Evolutionary conservation across 2,113 vertebrate genomes (phyloP).

Genomic region (Pedionomus torquatus): DNA sequence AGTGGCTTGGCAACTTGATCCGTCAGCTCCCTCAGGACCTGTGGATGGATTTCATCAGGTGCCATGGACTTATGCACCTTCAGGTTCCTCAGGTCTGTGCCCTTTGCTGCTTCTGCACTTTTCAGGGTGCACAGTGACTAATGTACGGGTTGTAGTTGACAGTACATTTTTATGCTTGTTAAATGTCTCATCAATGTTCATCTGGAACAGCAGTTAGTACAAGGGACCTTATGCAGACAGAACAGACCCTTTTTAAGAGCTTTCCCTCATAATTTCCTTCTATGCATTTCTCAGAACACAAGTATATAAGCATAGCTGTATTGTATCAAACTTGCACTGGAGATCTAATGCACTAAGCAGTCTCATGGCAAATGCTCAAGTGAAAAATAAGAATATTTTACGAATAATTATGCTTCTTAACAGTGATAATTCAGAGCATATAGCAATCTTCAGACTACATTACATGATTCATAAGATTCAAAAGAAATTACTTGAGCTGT

Average conservation of each 20-base stretch:
- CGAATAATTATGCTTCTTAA: neutral
- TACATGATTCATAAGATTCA: neutral
- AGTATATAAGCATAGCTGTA: neutral
- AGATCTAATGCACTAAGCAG: neutral
- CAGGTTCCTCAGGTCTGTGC: too few relatives aligned
- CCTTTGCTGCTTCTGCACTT: too few relatives aligned
- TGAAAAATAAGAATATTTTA: neutral
- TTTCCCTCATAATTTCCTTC: neutral
- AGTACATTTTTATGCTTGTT: neutral
- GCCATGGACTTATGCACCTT: too few relatives aligned
- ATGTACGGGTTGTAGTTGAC: fast-evolving
- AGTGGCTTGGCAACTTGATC: too few relatives aligned
- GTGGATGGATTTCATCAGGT: too few relatives aligned
- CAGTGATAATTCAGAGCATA: neutral
- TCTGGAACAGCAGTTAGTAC: neutral
- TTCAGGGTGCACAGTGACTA: too few relatives aligned
- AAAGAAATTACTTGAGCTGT: neutral
- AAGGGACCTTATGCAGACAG: neutral
- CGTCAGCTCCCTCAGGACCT: too few relatives aligned
- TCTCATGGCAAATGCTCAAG: neutral
- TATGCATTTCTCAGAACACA: neutral
- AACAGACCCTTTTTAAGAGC: neutral
- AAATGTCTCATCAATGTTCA: neutral
- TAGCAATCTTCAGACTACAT: neutral
- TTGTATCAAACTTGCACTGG: neutral